Conservation (phyloP, 1,140 invertebrate genomes). For the Gonioctena quinquepunctata region DNA sequence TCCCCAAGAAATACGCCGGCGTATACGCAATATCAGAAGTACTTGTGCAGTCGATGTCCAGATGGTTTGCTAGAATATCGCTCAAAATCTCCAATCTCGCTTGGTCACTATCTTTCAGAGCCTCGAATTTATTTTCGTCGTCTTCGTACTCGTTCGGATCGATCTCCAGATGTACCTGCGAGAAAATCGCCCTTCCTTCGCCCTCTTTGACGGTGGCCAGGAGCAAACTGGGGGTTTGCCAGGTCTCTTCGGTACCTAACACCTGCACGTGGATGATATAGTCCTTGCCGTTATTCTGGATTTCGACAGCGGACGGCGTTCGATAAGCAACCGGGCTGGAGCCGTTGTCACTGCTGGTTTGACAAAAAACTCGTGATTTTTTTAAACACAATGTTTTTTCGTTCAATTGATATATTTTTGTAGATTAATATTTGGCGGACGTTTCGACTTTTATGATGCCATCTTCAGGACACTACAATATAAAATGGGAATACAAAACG, state of each 20-base stretch:
- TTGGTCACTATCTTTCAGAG: constrained; percentile 65
- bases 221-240: constrained; percentile 81
- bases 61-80: constrained; percentile 71
- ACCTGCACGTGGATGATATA: constrained; percentile 75
- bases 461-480: too few relatives aligned
- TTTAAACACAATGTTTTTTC: too few relatives aligned
- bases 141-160: constrained; percentile 66
- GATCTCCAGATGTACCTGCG: constrained; percentile 68
- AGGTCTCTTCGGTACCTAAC: constrained; percentile 80
- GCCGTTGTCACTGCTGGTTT: constrained; percentile 44
- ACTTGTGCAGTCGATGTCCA: constrained; percentile 70
- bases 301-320: constrained; percentile 61
- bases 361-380: background rate
- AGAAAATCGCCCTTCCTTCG: constrained; percentile 74
- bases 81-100: constrained; percentile 77
- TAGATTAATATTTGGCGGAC: too few relatives aligned
- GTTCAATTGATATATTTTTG: too few relatives aligned
- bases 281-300: constrained; percentile 69
- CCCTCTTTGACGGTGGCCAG: constrained; percentile 67
- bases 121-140: constrained; percentile 67
- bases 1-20: constrained; percentile 75
- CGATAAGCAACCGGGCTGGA: constrained; percentile 55
- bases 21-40: constrained; percentile 60
- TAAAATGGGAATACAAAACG: too few relatives aligned
- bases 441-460: too few relatives aligned